Conservation (phyloP, 2,888 invertebrate species). For the Mantis religiosa region DNA sequence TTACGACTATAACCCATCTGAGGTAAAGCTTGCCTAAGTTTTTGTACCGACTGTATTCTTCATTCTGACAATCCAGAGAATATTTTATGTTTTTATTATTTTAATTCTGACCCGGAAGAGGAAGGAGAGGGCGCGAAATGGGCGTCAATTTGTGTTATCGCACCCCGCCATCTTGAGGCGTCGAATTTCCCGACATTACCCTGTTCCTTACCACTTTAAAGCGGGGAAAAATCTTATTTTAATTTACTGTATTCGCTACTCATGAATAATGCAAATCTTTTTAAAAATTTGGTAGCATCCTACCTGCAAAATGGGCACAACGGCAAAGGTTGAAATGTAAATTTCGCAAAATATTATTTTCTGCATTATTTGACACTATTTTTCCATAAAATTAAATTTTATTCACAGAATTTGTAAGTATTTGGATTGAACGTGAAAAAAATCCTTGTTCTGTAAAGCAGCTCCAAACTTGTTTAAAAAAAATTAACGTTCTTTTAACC, state of each 20-base stretch:
- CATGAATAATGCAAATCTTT: constrained; percentile 28
- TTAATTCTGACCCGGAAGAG: not conserved
- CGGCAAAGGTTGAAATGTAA: not conserved
- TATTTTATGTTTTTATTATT: constrained; percentile 11
- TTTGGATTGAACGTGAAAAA: no score
- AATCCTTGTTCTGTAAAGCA: no score
- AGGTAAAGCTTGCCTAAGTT: not conserved
- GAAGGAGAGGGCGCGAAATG: not conserved
- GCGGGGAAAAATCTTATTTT: constrained; percentile 15
- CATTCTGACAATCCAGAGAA: not conserved
- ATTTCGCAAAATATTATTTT: no score
- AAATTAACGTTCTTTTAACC: no score
- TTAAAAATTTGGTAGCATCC: not conserved
- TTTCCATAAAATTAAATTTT: no score
- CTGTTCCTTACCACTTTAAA: not conserved
- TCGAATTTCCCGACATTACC: constrained; percentile 1
- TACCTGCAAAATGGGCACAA: not conserved
- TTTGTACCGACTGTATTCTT: not conserved
- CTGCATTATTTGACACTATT: no score
- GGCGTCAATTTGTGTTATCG: constrained; percentile 26
- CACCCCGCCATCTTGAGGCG: constrained; percentile 19
- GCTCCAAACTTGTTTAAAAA: no score
- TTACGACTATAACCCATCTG: not conserved
- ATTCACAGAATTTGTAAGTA: no score
- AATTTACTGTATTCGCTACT: constrained; percentile 17